Percentiles rank a stretch among this genome's conserved stretches.
These are phyloP conservation scores for Macrosiphum euphorbiae DNA, from an alignment of 2,888 invertebrate species.

Conservation along the genomic window DNA sequence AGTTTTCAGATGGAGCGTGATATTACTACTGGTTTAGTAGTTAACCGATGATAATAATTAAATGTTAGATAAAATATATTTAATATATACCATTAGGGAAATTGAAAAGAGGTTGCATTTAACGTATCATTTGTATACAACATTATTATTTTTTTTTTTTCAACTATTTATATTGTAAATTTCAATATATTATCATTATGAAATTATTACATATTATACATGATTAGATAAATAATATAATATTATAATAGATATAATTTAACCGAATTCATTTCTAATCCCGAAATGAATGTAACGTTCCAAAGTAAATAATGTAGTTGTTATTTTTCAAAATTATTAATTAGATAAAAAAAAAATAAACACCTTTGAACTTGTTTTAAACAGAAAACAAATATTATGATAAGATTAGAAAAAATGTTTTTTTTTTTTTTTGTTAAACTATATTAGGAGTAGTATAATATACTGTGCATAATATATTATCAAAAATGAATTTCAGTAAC, in stretches of 20 bases:
- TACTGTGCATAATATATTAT: not conserved
- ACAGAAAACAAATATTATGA: not conserved
- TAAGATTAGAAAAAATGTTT: not conserved
- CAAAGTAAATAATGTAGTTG: not conserved
- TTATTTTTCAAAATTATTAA: not conserved
- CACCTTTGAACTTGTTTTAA: not conserved
- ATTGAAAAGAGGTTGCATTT: conserved; percentile 30
- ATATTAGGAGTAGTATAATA: not conserved
- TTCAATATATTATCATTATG: not conserved
- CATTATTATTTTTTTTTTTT: not conserved
- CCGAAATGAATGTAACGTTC: not conserved
- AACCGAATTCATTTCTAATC: not conserved
- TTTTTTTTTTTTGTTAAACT: not conserved
- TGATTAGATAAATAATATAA: not conserved
- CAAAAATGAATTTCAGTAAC: not conserved
- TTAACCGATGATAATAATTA: not conserved
- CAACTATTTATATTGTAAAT: not conserved
- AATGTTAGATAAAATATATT: not conserved
- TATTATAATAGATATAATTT: not conserved
- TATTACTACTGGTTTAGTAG: not conserved
- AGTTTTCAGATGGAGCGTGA: not conserved
- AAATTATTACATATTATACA: not conserved
- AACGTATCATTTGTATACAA: not conserved
- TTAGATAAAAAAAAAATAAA: not conserved
- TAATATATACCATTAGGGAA: not conserved